Base-by-base conservation (phyloP, 2,113 vertebrate genomes). In the Podocnemis expansa region DNA sequence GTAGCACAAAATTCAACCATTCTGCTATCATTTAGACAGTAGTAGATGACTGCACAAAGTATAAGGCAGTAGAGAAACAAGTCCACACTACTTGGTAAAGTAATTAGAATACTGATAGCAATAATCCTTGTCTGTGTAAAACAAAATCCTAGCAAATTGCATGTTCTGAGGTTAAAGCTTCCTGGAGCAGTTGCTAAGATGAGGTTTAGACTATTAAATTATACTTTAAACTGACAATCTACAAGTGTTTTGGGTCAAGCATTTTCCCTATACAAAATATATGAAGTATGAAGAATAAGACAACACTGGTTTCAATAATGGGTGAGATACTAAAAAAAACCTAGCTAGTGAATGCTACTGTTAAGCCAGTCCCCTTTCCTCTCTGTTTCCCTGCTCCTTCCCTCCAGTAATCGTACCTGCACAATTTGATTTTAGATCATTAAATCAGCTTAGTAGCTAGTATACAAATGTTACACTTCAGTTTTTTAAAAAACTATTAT, bases 71-170 rank as follows among this genome's bases (percentile, higher is more conserved):
- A 60, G 89, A 86, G 92, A 96, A 85, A 90, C 60, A 88, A 84
- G 80, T 84, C 93, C 43, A 3, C 7, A 76, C 70, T 81, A 94
- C 89, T 97, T 83, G 90, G 79, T 54, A n/a, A 43, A 91, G 93
- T 79, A 88, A 95, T 96, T 95, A 96, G 86, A 81, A 83, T 10
- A n/a, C 89, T 85, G 54, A 93, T 51, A 86, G 87, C 92, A 93
- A 95, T 96, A 96, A 97, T 97, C 95, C 91, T 78, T 49, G 47
- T 90, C 89, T 96, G 94, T 97, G 95, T 96, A 94, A 94, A 92
- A 96, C 89, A 95, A 94, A 97, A 94, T 96, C 96, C 93, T 90
- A 41, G 70, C 45, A 92, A 96, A 85, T 25, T 76, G 88, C 87
- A 45, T 95, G 96, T 92, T 91, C 0, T 9, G 76, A 96, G 80